Conservation (phyloP, 2,888 invertebrate species). For the Trissolcus japonicus region DNA sequence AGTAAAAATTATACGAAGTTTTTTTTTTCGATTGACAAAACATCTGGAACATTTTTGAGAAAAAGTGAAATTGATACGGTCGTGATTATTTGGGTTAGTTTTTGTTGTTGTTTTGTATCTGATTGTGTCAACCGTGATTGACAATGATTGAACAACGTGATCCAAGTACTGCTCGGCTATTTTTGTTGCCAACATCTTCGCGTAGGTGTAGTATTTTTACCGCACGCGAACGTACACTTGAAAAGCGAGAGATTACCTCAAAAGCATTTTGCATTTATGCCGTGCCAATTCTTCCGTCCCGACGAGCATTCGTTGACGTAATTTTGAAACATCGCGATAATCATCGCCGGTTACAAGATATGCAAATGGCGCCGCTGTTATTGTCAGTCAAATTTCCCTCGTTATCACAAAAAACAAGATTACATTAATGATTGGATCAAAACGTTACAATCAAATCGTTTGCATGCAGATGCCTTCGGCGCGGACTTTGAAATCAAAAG, state of each 20-base stretch:
- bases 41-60: neutral
- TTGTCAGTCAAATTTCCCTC: constrained; percentile 40
- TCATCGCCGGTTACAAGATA: constrained; percentile 23
- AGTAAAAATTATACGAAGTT: too few species aligned
- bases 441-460: constrained; percentile 6
- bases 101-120: constrained; percentile 2
- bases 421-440: constrained; percentile 14
- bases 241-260: neutral
- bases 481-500: too few species aligned
- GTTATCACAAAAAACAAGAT: constrained; percentile 7
- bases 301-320: constrained; percentile 23
- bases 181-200: too few species aligned
- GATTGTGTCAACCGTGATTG: neutral
- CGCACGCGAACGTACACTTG: neutral
- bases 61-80: constrained; percentile 24
- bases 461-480: neutral
- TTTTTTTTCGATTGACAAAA: too few species aligned
- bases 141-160: neutral
- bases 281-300: constrained; percentile 23
- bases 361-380: constrained; percentile 34
- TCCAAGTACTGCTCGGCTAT: too few species aligned
- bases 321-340: constrained; percentile 28
- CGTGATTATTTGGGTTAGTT: constrained; percentile 29
- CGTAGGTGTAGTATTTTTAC: too few species aligned
- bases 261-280: constrained; percentile 13